Base-by-base conservation (phyloP, 2,888 invertebrate species). In the Cremastinae sp. region DNA sequence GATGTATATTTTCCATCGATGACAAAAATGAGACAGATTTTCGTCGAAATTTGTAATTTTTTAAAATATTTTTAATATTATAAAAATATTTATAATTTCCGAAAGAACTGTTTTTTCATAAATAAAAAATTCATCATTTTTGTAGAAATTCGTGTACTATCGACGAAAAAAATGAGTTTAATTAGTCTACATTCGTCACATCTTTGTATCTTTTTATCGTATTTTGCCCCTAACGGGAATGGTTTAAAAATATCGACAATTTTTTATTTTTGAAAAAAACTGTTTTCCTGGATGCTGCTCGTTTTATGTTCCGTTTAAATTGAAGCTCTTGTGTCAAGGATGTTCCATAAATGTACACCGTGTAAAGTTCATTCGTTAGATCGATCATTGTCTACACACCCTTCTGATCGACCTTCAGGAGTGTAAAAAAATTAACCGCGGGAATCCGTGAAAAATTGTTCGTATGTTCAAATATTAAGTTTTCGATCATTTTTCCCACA, bases 351-450 rank as follows among this genome's bases (percentile, higher is more conserved):
- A 74, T 14, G 28, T 47, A 55, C 12, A 47, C 10, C 28, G n/a
- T 20, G 39, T 39, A 49, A 74, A 74, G 74, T 74, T 69, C 69
- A 74, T 45, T 64, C 10, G 43, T 56, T 58, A 74, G 37, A 64
- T 68, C 74, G 58, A 69, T 74, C 9, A 58, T 74, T 47, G 43
- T 43, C 8, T 12, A 37, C 5, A n/a, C n/a, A 43, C 58, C 12
- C 41, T 16, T 9, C 43, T n/a, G 20, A 55, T 61, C 41, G 35
- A 51, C 56, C 68, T 61, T 68, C 68, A 37, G 28, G 37, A 28
- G 8, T 41, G 12, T 28, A 5, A 56, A 66, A 10, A 45, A 47
- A 55, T 16, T 28, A 35, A 14, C 18, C 28, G 20, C n/a, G 14
- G 10, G 5, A 7, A 37, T 49, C 9, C 7, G 39, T 18, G 10